These are phyloP conservation scores for Zoanthus sociatus DNA, from an alignment of 92 coral and sea anemone species.

Conservation along the genomic window DNA sequence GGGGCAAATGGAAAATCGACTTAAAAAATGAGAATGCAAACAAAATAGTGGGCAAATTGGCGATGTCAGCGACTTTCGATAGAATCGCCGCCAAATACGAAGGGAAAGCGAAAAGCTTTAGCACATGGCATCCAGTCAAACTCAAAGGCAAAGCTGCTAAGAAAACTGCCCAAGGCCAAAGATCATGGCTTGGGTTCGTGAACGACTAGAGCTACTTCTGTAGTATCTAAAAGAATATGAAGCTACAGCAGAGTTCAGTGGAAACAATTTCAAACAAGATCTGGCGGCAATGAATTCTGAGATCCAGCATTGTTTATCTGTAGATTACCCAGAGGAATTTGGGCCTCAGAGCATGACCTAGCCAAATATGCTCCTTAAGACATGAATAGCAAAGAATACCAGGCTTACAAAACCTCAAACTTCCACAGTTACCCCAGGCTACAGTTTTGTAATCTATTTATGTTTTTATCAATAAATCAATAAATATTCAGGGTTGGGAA, in stretches of 20 bases:
- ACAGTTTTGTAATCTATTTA: no score
- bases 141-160: background rate
- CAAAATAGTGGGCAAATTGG: constrained; percentile 27
- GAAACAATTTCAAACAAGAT: constrained; percentile 50
- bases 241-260: constrained; percentile 41
- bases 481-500: no score
- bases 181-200: constrained; percentile 33
- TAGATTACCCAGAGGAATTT: constrained; percentile 57
- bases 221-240: constrained; percentile 49
- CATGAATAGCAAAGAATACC: constrained; percentile 51
- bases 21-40: constrained; percentile 9
- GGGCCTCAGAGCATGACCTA: constrained; percentile 53
- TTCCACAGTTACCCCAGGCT: no score
- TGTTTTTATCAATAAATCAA: no score
- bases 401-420: constrained; percentile 16
- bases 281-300: constrained; percentile 55
- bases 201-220: constrained; percentile 48
- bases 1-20: background rate
- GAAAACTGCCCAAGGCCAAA: no score
- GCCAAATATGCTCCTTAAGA: constrained; percentile 47
- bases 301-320: constrained; percentile 49
- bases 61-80: constrained; percentile 27
- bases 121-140: constrained; percentile 8
- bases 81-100: background rate
- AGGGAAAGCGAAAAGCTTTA: background rate